Conservation (phyloP, 53 echinoderm and acorn worm genomes). For the Holothuria scabra region DNA sequence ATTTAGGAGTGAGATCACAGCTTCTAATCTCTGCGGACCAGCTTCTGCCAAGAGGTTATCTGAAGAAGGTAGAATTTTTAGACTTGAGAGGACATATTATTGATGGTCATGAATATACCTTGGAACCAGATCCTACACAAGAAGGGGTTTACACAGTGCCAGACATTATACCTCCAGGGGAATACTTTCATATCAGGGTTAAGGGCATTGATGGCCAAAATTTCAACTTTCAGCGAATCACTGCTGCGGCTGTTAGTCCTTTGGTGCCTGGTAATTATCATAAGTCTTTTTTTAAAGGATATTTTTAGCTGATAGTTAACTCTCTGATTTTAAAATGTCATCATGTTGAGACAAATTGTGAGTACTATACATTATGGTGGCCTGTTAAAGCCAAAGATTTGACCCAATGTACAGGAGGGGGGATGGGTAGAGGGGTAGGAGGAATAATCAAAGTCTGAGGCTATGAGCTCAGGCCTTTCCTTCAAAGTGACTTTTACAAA, state of each 20-base stretch:
- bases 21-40: constrained; percentile 77
- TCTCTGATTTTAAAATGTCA: too few relatives aligned
- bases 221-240: constrained; percentile 78
- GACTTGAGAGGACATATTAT: constrained; percentile 86
- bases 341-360: too few relatives aligned
- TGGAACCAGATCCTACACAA: constrained; percentile 27
- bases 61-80: constrained; percentile 82
- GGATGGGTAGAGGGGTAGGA: too few relatives aligned
- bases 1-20: constrained; percentile 74
- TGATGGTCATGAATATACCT: constrained; percentile 49
- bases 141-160: constrained; percentile 69
- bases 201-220: constrained; percentile 79
- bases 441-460: too few relatives aligned
- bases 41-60: constrained; percentile 69
- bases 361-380: too few relatives aligned
- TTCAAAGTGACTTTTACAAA: too few relatives aligned
- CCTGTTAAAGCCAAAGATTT: too few relatives aligned
- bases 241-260: constrained; percentile 74
- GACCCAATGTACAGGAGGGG: too few relatives aligned
- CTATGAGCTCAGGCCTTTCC: too few relatives aligned
- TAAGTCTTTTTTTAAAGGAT: neutral
- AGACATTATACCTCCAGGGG: constrained; percentile 77
- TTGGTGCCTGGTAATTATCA: constrained; percentile 76
- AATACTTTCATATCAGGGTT: constrained; percentile 88
- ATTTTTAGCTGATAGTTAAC: too few relatives aligned